Evolutionary conservation across 2,113 vertebrate species (phyloP), one percentile per base, ranked within the genome.

Genomic region (Rattus norvegicus): DNA sequence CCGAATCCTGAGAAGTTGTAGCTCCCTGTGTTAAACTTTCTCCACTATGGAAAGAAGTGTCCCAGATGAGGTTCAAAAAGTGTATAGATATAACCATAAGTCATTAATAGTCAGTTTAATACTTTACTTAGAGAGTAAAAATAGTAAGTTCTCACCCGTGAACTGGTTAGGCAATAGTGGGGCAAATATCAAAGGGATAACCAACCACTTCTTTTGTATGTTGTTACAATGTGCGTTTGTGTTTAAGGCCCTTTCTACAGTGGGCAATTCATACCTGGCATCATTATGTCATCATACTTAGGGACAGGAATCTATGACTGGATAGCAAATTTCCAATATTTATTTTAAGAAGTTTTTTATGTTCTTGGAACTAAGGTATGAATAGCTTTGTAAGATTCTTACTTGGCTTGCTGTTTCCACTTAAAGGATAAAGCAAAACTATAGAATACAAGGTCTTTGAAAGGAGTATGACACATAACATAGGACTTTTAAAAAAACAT

Each of bases 381-480:
- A n/a, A 61, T 59, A 76, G 47, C 36, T 65, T 52, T 61, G 12
- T 4, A 24, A 61, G 8, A 30, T 5, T 20, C 16, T 92, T 72
- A 81, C 59, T 88, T 54, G 90, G 30, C 33, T 88, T 81, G 12
- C 12, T 6, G 36, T 1, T 13, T 3, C 28, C 30, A 89, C 7
- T 49, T 63, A 88, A 92, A 85, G 90, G 3, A 70, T 6, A 93
- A 72, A 87, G 39, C 14, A 97, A 81, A 96, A 52, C 92, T 39
- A 72, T 9, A 73, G 70, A 96, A 91, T 52, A 73, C 43, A 43
- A 76, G 2, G 67, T 72, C 28, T 56, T 83, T 93, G 33, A 67
- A 95, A 91, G 16, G 1, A 0, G 7, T 76, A 14, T 5, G 49
- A 67, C 22, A 56, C 16, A 93, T 65, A 24, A 9, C 90, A 76